Percentiles rank a stretch among this genome's conserved stretches.
These are phyloP conservation scores for Rhadinocentrus ornatus DNA, from an alignment of 2,797 vertebrate genomes.

Conservation along the genomic window DNA sequence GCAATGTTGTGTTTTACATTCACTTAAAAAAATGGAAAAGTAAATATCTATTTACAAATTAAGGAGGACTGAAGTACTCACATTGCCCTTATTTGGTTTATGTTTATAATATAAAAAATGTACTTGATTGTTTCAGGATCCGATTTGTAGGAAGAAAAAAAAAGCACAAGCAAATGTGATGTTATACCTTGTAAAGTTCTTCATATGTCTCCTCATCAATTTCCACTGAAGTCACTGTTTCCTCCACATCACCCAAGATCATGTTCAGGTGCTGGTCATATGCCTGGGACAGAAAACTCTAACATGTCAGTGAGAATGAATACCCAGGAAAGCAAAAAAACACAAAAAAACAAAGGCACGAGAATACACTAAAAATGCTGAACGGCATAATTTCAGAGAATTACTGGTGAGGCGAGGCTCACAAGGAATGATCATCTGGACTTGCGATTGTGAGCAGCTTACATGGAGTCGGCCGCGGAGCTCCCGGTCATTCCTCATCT, in stretches of 20 bases:
- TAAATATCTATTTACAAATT: no score
- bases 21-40: no score
- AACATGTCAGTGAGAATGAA: neutral
- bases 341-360: neutral
- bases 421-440: neutral
- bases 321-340: neutral
- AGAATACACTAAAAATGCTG: neutral
- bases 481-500: constrained; percentile 98
- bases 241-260: constrained; percentile 98
- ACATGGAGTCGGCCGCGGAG: constrained; percentile 95
- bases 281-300: constrained; percentile 80
- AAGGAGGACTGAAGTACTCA: no score
- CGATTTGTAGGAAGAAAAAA: neutral
- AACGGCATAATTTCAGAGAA: neutral
- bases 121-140: no score
- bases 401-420: no score
- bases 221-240: constrained; percentile 98
- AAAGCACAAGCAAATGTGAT: neutral
- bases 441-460: constrained; percentile 50
- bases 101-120: no score
- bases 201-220: constrained; percentile 99
- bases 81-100: no score
- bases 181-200: constrained; percentile 94
- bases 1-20: no score
- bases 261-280: constrained; percentile 99